Evolutionary conservation across 2,797 vertebrate species (phyloP).

Genomic region (Diplodus sargus): DNA sequence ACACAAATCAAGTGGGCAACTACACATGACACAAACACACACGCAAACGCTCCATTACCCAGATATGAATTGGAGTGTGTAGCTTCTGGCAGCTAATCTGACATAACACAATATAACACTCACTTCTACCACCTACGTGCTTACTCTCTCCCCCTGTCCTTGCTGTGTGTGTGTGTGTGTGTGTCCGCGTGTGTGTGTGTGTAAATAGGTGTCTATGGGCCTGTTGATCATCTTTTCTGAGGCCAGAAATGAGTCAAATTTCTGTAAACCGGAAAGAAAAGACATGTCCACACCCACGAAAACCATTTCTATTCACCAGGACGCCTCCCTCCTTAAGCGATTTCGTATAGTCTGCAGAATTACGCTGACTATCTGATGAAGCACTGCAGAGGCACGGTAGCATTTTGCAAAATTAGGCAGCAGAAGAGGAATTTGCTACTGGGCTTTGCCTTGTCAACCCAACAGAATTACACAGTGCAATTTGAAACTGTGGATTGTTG

Average conservation of each 20-base stretch:
- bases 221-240: slow-evolving; percentile 27
- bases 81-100: slow-evolving; percentile 49
- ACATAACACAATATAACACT: slow-evolving; percentile 35
- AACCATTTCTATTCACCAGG: neutral
- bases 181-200: neutral
- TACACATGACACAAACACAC: neutral
- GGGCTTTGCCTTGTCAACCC: slow-evolving; percentile 17
- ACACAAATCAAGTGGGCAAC: slow-evolving; percentile 1
- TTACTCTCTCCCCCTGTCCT: neutral
- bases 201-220: neutral
- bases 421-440: slow-evolving; percentile 7
- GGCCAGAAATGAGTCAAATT: neutral
- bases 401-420: slow-evolving; percentile 26
- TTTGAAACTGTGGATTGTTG: neutral
- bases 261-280: neutral
- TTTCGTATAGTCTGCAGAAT: neutral
- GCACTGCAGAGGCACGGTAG: slow-evolving; percentile 20
- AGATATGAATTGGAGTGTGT: slow-evolving; percentile 24
- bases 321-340: neutral
- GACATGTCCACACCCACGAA: neutral
- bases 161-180: neutral
- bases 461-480: neutral
- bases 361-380: slow-evolving; percentile 34
- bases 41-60: neutral
- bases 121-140: slow-evolving; percentile 40